Conservation (phyloP, 2,888 invertebrate genomes). For the Leucophenga maculata region DNA sequence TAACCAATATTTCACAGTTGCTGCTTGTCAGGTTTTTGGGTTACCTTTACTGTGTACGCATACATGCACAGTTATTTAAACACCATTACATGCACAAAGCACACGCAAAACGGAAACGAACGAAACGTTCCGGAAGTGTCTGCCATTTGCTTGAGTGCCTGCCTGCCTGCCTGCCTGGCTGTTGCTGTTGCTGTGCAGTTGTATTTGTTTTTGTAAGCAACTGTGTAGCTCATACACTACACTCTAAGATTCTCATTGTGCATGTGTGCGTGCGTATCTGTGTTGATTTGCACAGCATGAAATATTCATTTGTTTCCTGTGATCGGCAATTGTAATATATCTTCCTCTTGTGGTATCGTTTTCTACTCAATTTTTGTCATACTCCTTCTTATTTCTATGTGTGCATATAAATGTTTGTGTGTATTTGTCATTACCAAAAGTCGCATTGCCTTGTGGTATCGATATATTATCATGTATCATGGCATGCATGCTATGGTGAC, state of each 20-base stretch:
- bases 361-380: constrained; percentile 63
- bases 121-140: constrained; percentile 8
- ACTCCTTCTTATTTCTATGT: constrained; percentile 20
- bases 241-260: constrained; percentile 34
- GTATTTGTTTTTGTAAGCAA: constrained; percentile 28
- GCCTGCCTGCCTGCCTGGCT: constrained; percentile 4
- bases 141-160: constrained; percentile 29
- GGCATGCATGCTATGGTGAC: too few species aligned
- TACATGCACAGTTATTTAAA: neutral
- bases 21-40: constrained; percentile 23
- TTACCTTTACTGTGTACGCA: constrained; percentile 1
- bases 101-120: neutral
- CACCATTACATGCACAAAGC: neutral
- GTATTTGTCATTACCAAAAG: constrained; percentile 11
- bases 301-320: constrained; percentile 66
- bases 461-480: constrained; percentile 49
- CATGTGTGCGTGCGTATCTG: constrained; percentile 27
- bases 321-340: constrained; percentile 66
- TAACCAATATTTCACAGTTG: constrained; percentile 26
- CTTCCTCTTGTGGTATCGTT: constrained; percentile 61
- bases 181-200: neutral
- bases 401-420: neutral
- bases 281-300: constrained; percentile 65
- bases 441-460: constrained; percentile 55
- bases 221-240: constrained; percentile 49